Percentiles rank a stretch among this genome's conserved stretches.
Evolutionary conservation across 1,140 invertebrate genomes (phyloP).

Genomic region (Trichonephila inaurata): DNA sequence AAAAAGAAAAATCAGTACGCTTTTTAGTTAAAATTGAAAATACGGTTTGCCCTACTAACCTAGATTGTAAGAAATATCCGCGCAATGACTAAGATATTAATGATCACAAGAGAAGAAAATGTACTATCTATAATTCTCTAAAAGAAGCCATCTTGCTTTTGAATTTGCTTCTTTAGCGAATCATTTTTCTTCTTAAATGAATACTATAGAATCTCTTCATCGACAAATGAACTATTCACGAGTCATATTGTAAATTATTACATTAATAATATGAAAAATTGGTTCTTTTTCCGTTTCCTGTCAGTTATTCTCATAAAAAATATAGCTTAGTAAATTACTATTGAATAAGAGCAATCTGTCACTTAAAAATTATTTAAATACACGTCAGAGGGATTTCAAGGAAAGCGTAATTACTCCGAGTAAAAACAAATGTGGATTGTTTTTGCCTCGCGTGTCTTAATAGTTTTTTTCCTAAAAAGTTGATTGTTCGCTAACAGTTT

Average conservation of each 20-base stretch:
- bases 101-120: not conserved
- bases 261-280: too few species aligned
- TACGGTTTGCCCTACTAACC: not conserved
- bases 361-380: too few species aligned
- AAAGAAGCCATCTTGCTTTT: not conserved
- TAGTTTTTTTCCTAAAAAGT: too few species aligned
- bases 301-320: too few species aligned
- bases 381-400: too few species aligned
- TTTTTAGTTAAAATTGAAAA: not conserved
- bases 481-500: too few species aligned
- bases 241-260: not conserved
- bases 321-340: too few species aligned
- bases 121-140: not conserved
- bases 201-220: not conserved
- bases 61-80: not conserved
- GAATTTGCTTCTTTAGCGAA: not conserved
- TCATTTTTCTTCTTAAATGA: not conserved
- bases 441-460: too few species aligned
- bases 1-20: not conserved
- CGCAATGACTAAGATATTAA: not conserved
- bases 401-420: too few species aligned
- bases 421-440: too few species aligned
- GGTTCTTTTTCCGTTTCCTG: too few species aligned
- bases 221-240: not conserved
- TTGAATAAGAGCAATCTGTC: too few species aligned